A percentile compares a stretch with the other conserved stretches of the same genome.
Conservation (phyloP, 2,113 vertebrate genomes). For the Brachyistius frenatus region DNA sequence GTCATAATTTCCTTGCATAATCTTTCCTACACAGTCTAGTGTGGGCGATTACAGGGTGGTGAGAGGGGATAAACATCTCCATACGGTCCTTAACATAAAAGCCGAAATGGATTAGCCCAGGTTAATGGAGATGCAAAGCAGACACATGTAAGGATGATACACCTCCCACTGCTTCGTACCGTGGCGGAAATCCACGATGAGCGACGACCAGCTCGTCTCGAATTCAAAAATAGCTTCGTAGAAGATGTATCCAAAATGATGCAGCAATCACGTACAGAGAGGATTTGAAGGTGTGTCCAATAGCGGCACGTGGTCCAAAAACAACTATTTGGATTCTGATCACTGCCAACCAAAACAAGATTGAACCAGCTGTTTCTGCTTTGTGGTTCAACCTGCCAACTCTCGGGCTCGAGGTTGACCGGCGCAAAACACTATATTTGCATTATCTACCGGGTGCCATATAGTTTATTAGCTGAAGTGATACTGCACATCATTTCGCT, state of each 20-base stretch:
- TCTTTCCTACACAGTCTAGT: neutral
- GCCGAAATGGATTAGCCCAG: constrained; percentile 43
- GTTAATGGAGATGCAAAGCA: constrained; percentile 51
- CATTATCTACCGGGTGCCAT: constrained; percentile 45
- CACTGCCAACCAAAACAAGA: constrained; percentile 39
- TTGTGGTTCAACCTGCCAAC: constrained; percentile 24
- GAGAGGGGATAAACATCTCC: constrained; percentile 36
- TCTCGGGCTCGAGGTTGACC: constrained; percentile 21
- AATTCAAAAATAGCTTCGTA: constrained; percentile 27
- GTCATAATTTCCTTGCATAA: constrained; percentile 1
- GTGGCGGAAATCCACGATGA: constrained; percentile 39
- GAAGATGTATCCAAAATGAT: neutral
- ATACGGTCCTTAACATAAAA: constrained; percentile 45
- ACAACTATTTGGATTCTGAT: neutral
- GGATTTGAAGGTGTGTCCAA: neutral
- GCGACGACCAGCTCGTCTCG: constrained; percentile 24
- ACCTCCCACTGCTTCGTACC: constrained; percentile 12
- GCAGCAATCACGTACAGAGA: neutral
- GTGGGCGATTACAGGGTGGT: constrained; percentile 7
- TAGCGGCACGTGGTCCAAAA: neutral
- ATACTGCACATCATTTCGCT: constrained; percentile 7
- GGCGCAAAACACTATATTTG: constrained; percentile 34
- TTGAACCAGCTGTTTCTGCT: constrained; percentile 20
- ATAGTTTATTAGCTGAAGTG: constrained; percentile 46
- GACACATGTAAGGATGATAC: constrained; percentile 34